These are phyloP conservation scores for Zoanthus sansibaricus DNA, from an alignment of 92 coral and sea anemone genomes.

Conservation along the genomic window DNA sequence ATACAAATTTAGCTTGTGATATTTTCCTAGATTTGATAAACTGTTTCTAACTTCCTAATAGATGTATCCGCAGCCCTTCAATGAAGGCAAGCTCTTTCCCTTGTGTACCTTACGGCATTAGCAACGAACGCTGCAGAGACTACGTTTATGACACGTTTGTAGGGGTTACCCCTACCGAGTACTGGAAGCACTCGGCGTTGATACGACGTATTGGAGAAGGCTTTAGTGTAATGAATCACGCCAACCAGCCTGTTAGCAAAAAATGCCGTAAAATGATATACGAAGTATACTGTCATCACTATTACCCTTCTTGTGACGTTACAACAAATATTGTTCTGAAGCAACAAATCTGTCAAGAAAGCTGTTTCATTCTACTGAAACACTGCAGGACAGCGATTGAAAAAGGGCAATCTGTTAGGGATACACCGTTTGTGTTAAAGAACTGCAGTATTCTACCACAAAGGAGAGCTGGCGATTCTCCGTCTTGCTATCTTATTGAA, in stretches of 20 bases:
- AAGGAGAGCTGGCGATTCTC: conserved; percentile 18
- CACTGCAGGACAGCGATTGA: not conserved
- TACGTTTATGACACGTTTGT: conserved; percentile 1
- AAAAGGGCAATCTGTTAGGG: not conserved
- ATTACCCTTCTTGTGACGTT: conserved; percentile 17
- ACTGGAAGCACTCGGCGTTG: not conserved
- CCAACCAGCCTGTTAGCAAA: not conserved
- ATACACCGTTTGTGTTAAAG: not conserved
- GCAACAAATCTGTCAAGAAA: conserved; percentile 35
- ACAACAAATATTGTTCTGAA: not conserved
- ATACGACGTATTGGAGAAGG: conserved; percentile 19
- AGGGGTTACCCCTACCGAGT: not conserved
- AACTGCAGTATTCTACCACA: conserved; percentile 12
- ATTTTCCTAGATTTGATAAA: too few relatives aligned
- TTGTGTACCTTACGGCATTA: conserved; percentile 3
- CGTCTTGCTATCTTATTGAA: conserved; percentile 1
- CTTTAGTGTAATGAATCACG: not conserved
- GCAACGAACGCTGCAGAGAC: not conserved
- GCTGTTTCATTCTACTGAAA: not conserved
- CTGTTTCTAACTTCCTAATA: not conserved
- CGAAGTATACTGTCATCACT: conserved; percentile 19
- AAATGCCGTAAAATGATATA: conserved; percentile 10
- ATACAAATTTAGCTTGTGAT: too few relatives aligned
- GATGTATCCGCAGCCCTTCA: not conserved
- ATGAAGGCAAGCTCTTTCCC: not conserved